These are phyloP conservation scores for Drosophila quadrilineata DNA, from an alignment of 1,140 invertebrate species.

Conservation along the genomic window DNA sequence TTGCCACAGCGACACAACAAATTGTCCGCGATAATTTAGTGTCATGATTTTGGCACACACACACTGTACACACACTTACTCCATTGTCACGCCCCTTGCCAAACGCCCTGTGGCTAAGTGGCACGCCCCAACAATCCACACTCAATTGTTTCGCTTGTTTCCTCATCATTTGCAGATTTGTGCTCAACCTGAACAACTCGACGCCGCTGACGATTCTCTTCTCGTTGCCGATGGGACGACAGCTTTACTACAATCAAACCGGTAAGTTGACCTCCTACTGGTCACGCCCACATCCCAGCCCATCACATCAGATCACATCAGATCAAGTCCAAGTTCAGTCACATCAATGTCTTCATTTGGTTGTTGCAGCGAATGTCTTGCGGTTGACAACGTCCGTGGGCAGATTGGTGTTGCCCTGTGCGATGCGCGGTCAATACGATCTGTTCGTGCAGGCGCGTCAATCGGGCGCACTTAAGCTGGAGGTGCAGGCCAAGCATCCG, in stretches of 20 bases:
- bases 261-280: conserved; percentile 43
- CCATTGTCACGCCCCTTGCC: background rate
- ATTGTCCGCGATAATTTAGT: conserved; percentile 74
- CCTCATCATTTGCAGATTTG: conserved; percentile 67
- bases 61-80: background rate
- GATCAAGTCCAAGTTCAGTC: no score
- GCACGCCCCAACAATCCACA: conserved; percentile 8
- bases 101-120: no score
- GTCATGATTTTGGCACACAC: conserved; percentile 63
- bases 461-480: conserved; percentile 64
- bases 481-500: conserved; percentile 68
- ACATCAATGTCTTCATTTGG: conserved; percentile 11
- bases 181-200: conserved; percentile 68
- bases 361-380: conserved; percentile 60
- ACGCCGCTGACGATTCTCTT: conserved; percentile 75
- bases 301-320: background rate
- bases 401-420: conserved; percentile 71
- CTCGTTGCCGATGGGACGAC: conserved; percentile 69
- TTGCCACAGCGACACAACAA: conserved; percentile 43
- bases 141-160: background rate
- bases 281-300: background rate
- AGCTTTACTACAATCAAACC: conserved; percentile 80
- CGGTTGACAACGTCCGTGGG: conserved; percentile 46
- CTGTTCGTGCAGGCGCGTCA: conserved; percentile 67
- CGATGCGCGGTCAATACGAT: conserved; percentile 74